A percentile compares a stretch with the other conserved stretches of the same genome.
These are phyloP conservation scores for Capitulum mitella DNA, from an alignment of 2,888 invertebrate genomes.

Conservation along the genomic window DNA sequence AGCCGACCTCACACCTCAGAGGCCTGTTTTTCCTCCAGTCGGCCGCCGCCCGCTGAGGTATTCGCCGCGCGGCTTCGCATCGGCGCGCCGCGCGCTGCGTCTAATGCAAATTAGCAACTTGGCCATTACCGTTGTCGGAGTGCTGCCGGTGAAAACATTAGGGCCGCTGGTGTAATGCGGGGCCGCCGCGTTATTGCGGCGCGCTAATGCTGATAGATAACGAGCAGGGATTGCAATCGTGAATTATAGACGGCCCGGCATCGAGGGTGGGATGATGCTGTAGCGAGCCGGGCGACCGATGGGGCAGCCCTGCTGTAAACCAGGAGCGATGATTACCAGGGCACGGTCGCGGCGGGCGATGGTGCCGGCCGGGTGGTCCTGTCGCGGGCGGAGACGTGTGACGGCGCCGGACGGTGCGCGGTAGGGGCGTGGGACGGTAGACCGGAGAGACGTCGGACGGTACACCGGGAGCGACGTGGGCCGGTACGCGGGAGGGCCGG, in stretches of 20 bases:
- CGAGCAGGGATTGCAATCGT: neutral
- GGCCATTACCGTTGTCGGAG: neutral
- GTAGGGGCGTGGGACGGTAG: too few relatives aligned
- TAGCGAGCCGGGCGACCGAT: too few relatives aligned
- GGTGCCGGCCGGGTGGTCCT: too few relatives aligned
- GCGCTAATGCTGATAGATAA: slow-evolving; percentile 15
- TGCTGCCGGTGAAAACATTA: neutral
- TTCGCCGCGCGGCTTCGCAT: neutral
- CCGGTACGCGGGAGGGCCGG: too few relatives aligned
- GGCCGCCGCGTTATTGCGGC: neutral
- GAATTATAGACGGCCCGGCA: neutral
- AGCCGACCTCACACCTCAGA: neutral
- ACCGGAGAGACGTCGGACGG: too few relatives aligned
- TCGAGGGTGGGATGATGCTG: neutral
- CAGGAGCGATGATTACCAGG: too few relatives aligned
- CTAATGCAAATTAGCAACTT: neutral
- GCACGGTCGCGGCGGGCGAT: too few relatives aligned
- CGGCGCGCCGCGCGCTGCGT: neutral
- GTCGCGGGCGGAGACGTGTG: too few relatives aligned
- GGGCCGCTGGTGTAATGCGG: neutral
- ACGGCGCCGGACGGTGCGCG: too few relatives aligned
- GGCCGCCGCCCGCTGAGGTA: neutral
- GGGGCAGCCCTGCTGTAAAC: too few relatives aligned
- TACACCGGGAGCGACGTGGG: too few relatives aligned
- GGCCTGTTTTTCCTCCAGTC: neutral